Percentiles rank a stretch among this genome's conserved stretches.
phyloP scores from a whole-genome alignment of 2,888 invertebrate genomes.

The Odontomyia ornata region DNA sequence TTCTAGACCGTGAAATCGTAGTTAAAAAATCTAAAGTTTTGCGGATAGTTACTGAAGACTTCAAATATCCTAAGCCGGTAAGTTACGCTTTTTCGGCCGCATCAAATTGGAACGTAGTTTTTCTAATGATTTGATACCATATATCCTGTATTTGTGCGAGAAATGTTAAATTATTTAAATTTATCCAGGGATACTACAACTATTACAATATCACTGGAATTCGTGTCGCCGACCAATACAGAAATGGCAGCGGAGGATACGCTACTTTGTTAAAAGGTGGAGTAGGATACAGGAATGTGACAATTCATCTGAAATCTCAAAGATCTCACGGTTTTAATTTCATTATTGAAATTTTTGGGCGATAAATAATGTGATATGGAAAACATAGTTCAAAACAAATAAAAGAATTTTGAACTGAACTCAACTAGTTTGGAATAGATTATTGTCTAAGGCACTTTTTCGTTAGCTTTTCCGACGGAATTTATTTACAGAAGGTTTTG shows the following conservation, averaged over 20 bases:
- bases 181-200: conserved; percentile 27
- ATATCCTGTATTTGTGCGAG: too few relatives aligned
- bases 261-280: conserved; percentile 62
- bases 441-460: too few relatives aligned
- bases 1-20: neutral
- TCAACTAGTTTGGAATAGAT: too few relatives aligned
- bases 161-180: too few relatives aligned
- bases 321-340: conserved; percentile 51
- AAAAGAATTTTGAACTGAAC: too few relatives aligned
- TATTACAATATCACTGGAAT: conserved; percentile 30
- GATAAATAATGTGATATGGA: neutral
- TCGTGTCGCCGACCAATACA: conserved; percentile 59
- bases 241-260: conserved; percentile 64
- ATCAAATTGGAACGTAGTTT: too few relatives aligned
- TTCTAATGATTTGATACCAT: too few relatives aligned
- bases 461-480: too few relatives aligned
- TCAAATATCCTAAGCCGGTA: neutral
- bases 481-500: too few relatives aligned
- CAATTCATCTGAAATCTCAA: conserved; percentile 64
- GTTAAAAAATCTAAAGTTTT: neutral
- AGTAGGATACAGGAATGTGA: conserved; percentile 58
- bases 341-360: conserved; percentile 32
- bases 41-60: neutral
- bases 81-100: too few relatives aligned
- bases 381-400: too few relatives aligned